Percentiles rank a stretch among this genome's conserved stretches.
phyloP scores from a whole-genome alignment of 2,113 vertebrate species.

The Sinocyclocheilus anophthalmus region DNA sequence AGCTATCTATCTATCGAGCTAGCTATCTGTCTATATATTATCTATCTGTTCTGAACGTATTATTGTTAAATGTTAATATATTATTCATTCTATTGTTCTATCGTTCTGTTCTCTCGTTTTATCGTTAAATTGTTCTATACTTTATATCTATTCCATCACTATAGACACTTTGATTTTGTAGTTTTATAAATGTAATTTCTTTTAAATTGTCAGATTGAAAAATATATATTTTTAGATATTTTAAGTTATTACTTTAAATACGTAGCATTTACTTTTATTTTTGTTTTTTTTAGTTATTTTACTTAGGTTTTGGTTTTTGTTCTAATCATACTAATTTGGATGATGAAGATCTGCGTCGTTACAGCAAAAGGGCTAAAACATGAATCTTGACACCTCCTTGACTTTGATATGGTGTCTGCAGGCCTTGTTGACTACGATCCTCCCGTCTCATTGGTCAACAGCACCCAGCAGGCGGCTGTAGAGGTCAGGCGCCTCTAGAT shows the following conservation, averaged over 20 bases:
- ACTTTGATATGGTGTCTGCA: not conserved
- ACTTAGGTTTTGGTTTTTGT: not conserved
- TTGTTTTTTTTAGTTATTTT: not conserved
- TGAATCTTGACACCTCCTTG: constrained; percentile 15
- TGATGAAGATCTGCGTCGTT: not conserved
- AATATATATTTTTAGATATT: too few species aligned
- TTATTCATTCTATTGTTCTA: not conserved
- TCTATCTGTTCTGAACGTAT: too few species aligned
- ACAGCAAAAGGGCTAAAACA: not conserved
- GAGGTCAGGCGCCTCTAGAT: constrained; percentile 41
- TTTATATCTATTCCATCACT: not conserved
- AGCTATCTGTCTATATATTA: not conserved
- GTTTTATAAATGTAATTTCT: not conserved
- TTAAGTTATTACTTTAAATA: too few species aligned
- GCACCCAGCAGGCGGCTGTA: not conserved
- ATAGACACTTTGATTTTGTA: not conserved
- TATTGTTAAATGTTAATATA: too few species aligned
- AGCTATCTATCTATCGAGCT: not conserved
- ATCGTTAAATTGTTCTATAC: not conserved
- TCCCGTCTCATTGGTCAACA: constrained; percentile 28
- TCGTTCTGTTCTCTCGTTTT: not conserved
- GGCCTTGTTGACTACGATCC: constrained; percentile 7
- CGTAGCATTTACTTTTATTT: too few species aligned
- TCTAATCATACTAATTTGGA: not conserved
- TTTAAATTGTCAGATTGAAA: not conserved